Conservation (phyloP, 2,888 invertebrate genomes). For the Acanthopleura granulata region DNA sequence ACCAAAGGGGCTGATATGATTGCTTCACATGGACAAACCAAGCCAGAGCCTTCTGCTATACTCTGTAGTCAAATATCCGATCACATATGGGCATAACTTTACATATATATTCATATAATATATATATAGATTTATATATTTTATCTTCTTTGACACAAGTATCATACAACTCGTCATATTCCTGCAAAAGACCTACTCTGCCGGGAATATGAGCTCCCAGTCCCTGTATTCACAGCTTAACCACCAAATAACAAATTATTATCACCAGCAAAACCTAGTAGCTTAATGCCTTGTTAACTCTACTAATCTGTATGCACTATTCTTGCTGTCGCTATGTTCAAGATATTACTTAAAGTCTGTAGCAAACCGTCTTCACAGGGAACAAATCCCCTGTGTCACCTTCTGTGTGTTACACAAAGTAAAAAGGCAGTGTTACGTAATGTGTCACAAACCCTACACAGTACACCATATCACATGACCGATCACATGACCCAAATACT, state of each 20-base stretch:
- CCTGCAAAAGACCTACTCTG: too few relatives aligned
- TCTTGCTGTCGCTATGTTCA: too few relatives aligned
- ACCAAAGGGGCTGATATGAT: too few relatives aligned
- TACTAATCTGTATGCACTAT: too few relatives aligned
- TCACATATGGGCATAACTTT: constrained; percentile 2
- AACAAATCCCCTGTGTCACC: neutral
- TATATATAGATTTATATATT: constrained; percentile 2
- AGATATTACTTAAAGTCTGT: too few relatives aligned
- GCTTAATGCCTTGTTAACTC: too few relatives aligned
- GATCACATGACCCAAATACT: neutral
- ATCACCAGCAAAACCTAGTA: too few relatives aligned
- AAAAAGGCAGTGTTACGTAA: neutral
- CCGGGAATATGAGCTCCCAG: too few relatives aligned
- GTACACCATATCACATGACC: neutral
- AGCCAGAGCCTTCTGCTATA: too few relatives aligned
- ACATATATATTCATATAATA: constrained; percentile 5
- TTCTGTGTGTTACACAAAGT: neutral
- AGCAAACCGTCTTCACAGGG: neutral
- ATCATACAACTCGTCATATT: neutral
- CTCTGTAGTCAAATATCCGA: neutral
- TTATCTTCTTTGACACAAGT: neutral
- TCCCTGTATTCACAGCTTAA: too few relatives aligned
- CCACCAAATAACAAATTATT: too few relatives aligned
- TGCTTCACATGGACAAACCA: too few relatives aligned
- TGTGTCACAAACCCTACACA: neutral